Percentiles rank a stretch among this genome's conserved stretches.
Evolutionary conservation across 2,113 vertebrate species (phyloP).

Genomic region (Butorides virescens): DNA sequence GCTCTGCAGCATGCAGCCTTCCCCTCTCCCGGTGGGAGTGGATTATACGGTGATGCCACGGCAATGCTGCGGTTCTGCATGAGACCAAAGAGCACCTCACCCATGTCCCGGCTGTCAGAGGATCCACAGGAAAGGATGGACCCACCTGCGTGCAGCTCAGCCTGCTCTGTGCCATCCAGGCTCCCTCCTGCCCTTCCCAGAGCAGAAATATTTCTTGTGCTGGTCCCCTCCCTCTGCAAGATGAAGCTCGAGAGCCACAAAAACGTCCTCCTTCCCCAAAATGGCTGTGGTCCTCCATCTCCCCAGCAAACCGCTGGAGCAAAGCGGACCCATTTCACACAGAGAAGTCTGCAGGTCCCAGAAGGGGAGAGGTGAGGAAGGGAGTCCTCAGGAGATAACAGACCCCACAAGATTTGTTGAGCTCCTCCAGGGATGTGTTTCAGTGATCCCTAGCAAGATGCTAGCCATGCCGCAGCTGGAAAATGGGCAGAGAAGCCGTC

Average conservation of each 20-base stretch:
- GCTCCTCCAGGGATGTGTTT: accelerated
- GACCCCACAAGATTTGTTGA: background rate
- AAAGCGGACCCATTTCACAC: background rate
- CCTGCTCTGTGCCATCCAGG: background rate
- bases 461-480: background rate
- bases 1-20: background rate
- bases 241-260: background rate
- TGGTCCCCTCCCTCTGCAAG: background rate
- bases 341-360: background rate
- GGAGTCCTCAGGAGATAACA: background rate
- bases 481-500: background rate
- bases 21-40: background rate
- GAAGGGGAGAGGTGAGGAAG: background rate
- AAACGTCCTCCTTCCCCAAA: background rate
- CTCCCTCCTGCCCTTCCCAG: background rate
- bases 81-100: background rate
- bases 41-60: background rate
- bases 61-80: background rate
- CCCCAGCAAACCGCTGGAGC: background rate
- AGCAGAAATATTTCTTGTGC: background rate
- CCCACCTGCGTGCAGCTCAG: background rate
- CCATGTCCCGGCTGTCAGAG: accelerated
- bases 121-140: background rate
- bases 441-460: background rate
- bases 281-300: background rate